Percentiles rank a stretch among this genome's conserved stretches.
Conservation (phyloP, 2,888 invertebrate species). For the Gandaritis pyraliata region DNA sequence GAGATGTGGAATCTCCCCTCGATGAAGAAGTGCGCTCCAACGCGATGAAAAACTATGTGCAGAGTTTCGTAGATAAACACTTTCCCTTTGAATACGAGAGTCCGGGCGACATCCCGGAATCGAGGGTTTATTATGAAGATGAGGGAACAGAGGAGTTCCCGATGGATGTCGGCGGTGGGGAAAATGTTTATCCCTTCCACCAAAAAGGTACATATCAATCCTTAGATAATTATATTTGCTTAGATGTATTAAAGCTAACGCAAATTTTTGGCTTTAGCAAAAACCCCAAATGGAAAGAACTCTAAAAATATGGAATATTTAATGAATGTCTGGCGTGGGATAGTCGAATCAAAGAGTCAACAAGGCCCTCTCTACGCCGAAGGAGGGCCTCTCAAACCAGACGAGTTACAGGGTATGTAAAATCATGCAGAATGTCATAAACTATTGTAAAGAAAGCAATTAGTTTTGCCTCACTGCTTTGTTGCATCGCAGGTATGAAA, state of each 20-base stretch:
- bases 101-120: conserved; percentile 79
- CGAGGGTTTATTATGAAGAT: conserved; percentile 84
- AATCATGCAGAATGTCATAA: conserved; percentile 34
- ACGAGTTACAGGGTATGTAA: conserved; percentile 69
- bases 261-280: conserved; percentile 42
- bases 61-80: conserved; percentile 75
- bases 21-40: conserved; percentile 76
- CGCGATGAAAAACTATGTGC: conserved; percentile 75
- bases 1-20: conserved; percentile 62
- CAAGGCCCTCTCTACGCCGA: conserved; percentile 72
- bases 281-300: conserved; percentile 53
- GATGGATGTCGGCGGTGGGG: conserved; percentile 75
- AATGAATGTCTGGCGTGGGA: conserved; percentile 72
- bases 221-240: not conserved
- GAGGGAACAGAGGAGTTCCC: conserved; percentile 73
- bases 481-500: conserved; percentile 65
- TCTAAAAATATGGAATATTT: conserved; percentile 75
- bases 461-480: conserved; percentile 70
- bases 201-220: conserved; percentile 60
- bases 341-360: conserved; percentile 65
- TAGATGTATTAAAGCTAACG: conserved; percentile 1
- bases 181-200: conserved; percentile 59
- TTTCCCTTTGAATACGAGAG: conserved; percentile 80
- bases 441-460: conserved; percentile 55
- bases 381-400: conserved; percentile 73